phyloP scores from a whole-genome alignment of 2,888 invertebrate species.

The Acleris cristana region DNA sequence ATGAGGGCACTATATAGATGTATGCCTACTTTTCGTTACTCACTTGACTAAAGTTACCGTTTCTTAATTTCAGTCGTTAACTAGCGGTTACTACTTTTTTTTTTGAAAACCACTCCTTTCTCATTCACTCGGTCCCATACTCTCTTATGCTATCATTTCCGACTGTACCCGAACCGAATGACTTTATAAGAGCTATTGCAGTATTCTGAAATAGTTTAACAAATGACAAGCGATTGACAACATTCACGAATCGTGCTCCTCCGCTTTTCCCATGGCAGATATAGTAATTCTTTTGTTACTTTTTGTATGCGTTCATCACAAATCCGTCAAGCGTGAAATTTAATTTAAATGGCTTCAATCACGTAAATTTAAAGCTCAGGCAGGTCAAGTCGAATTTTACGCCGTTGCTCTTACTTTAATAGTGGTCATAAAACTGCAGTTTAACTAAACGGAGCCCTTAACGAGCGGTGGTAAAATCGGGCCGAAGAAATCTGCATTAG shows the following conservation, averaged over 20 bases:
- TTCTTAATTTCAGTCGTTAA: no score
- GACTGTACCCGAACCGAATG: no score
- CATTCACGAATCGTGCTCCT: constrained; percentile 15
- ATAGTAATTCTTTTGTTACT: constrained; percentile 43
- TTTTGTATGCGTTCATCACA: constrained; percentile 61
- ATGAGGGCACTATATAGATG: no score
- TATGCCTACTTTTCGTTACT: no score
- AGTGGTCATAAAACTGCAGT: constrained; percentile 33
- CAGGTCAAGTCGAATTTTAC: constrained; percentile 39
- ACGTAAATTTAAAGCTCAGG: constrained; percentile 53
- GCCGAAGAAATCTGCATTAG: constrained; percentile 20
- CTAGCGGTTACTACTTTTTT: no score
- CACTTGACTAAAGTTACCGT: no score
- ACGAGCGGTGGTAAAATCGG: constrained; percentile 27
- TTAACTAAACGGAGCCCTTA: constrained; percentile 27
- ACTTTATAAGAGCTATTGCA: no score
- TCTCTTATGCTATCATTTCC: no score
- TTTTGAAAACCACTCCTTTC: no score
- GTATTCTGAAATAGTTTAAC: background rate
- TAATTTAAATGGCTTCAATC: constrained; percentile 68
- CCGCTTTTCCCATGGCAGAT: constrained; percentile 18
- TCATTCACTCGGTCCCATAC: no score
- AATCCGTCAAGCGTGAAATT: constrained; percentile 71
- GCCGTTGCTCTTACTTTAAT: constrained; percentile 37
- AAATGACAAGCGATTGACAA: constrained; percentile 3